Evolutionary conservation across 1,140 invertebrate species (phyloP), one percentile per base, ranked within the genome.

Genomic region (Brachionus angularis): DNA sequence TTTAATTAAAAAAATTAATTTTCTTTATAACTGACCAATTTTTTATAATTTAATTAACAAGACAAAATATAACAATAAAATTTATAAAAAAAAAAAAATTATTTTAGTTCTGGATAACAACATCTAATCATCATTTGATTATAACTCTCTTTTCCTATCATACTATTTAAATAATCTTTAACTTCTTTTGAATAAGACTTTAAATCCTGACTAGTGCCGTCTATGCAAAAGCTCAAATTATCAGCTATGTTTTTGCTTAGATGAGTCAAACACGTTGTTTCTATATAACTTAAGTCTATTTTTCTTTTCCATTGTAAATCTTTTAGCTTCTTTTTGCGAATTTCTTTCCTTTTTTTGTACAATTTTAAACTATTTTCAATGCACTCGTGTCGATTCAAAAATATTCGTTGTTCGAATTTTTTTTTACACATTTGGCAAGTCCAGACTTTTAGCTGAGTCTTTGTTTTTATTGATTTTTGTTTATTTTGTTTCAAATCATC

Each of bases 171-270:
- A 50, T 67, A 67, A 47, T 67, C 62, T 23, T 67, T 61, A 39
- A 72, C 42, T 44, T 61, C 53, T 29, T 34, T 12, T 5, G 44
- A 50, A 21, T 70, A 62, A 33, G 75, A 55, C 21, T 70, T 70
- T 21, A 75, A 52, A 36, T 71, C 75, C 74, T 83, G 81, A 12
- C 85, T 73, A 73, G 86, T 87, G 0, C 87, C 87, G 75, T 87
- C 86, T 12, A 88, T 77, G 76, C 86, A 84, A 75, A 86, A 81
- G 2, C 85, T 73, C 2, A 88, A 76, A 74, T 88, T 88, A 53
- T 87, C 85, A 2, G 85, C 81, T 42, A 88, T 86, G 76, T 87
- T 87, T 71, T 83, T 82, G 61, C 84, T 83, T 27, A 87, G 81
- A 72, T 81, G 82, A 67, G 81, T 83, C 75, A 86, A 87, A 74